Conservation (phyloP, 2,113 vertebrate genomes). For the Tachycineta bicolor region DNA sequence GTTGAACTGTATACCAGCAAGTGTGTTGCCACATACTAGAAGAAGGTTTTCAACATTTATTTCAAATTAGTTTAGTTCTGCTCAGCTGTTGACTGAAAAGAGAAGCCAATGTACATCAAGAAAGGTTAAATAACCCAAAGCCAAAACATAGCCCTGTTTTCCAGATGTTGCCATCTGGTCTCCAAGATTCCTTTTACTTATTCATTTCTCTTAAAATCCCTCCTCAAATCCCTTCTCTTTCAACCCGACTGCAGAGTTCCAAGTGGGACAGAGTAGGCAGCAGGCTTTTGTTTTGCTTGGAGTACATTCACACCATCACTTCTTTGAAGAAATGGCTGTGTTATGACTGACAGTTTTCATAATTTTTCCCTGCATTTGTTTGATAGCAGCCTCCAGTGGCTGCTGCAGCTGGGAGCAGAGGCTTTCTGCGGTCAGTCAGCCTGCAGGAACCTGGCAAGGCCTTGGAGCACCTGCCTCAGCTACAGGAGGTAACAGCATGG, state of each 20-base stretch:
- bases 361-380: rapidly evolving
- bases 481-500: background rate
- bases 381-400: background rate
- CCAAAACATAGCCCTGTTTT: background rate
- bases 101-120: background rate
- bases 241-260: background rate
- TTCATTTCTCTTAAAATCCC: background rate
- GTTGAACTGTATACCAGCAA: background rate
- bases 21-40: background rate
- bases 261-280: background rate
- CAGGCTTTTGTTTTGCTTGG: background rate
- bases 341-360: background rate
- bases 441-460: background rate
- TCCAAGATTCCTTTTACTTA: conserved; percentile 32
- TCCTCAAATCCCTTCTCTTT: conserved; percentile 25
- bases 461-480: background rate
- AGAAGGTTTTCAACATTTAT: background rate
- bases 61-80: conserved; percentile 8
- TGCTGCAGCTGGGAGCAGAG: background rate
- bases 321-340: background rate
- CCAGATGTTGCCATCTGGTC: conserved; percentile 12
- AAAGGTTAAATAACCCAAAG: conserved; percentile 12
- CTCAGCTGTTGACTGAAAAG: background rate
- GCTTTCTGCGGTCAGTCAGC: background rate
- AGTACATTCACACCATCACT: background rate